Evolutionary conservation across 92 coral and sea anemone genomes (phyloP).

Genomic region (Porites rus): DNA sequence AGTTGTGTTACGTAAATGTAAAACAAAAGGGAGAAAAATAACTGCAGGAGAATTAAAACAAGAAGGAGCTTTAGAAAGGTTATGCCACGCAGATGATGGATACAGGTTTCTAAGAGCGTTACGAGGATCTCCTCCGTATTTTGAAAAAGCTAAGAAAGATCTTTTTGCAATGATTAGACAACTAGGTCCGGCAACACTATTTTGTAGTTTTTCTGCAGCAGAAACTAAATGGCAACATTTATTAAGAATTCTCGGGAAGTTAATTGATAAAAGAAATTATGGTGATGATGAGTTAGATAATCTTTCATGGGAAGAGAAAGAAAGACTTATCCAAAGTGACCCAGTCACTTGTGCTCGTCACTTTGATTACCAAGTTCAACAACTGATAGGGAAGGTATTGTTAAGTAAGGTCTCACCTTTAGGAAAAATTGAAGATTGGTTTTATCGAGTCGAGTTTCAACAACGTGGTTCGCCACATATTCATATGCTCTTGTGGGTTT

Average conservation of each 20-base stretch:
- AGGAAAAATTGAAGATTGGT: conserved; percentile 34
- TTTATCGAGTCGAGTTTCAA: conserved; percentile 64
- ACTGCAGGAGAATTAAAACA: conserved; percentile 73
- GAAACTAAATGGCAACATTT: conserved; percentile 59
- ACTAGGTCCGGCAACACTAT: conserved; percentile 67
- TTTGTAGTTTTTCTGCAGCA: conserved; percentile 66
- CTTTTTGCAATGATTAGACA: conserved; percentile 77
- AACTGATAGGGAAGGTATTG: conserved; percentile 41
- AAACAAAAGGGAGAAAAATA: conserved; percentile 40
- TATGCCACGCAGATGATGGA: conserved; percentile 58
- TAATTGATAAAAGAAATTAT: conserved; percentile 19
- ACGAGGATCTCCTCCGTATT: conserved; percentile 63
- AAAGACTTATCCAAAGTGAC: conserved; percentile 56
- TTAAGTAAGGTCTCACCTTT: neutral
- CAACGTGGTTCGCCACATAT: conserved; percentile 71
- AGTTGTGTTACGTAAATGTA: conserved; percentile 54
- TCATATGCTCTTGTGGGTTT: conserved; percentile 27
- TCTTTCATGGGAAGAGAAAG: conserved; percentile 39
- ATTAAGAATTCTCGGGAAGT: conserved; percentile 58
- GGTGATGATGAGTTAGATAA: conserved; percentile 9
- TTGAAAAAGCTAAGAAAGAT: conserved; percentile 73
- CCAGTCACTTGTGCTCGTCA: conserved; percentile 75
- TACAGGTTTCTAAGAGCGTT: conserved; percentile 58
- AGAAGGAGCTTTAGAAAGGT: conserved; percentile 61
- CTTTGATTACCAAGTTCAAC: conserved; percentile 57